phyloP scores from a whole-genome alignment of 2,888 invertebrate species.

The Ennomos quercinarius region DNA sequence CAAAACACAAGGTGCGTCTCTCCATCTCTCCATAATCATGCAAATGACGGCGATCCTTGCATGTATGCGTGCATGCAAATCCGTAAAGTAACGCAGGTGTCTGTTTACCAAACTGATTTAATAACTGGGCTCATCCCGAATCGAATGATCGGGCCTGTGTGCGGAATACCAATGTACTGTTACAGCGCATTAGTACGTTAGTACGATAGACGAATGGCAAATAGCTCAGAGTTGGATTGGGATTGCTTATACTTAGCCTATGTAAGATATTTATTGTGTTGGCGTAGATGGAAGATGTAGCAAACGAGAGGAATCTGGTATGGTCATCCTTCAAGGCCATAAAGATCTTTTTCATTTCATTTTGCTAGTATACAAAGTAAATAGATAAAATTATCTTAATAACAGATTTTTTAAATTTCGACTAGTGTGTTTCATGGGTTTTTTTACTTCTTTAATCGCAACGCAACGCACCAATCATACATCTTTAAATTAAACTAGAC shows the following conservation, averaged over 20 bases:
- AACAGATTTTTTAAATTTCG: too few relatives aligned
- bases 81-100: constrained; percentile 64
- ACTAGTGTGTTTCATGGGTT: too few relatives aligned
- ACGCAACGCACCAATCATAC: too few relatives aligned
- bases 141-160: constrained; percentile 66
- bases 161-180: constrained; percentile 74
- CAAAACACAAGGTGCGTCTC: constrained; percentile 45
- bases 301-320: too few relatives aligned
- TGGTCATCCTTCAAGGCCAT: too few relatives aligned
- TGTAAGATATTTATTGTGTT: neutral
- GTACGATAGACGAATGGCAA: constrained; percentile 71
- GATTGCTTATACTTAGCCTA: neutral
- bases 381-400: too few relatives aligned
- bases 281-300: too few relatives aligned
- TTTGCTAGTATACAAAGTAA: too few relatives aligned
- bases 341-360: too few relatives aligned
- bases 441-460: too few relatives aligned
- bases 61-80: constrained; percentile 51
- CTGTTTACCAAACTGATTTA: constrained; percentile 80
- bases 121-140: constrained; percentile 76
- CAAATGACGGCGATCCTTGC: constrained; percentile 37
- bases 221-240: constrained; percentile 60
- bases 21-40: constrained; percentile 61
- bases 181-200: constrained; percentile 76
- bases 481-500: too few relatives aligned